phyloP scores from a whole-genome alignment of 2,113 vertebrate genomes.

The Phoenicopterus ruber region DNA sequence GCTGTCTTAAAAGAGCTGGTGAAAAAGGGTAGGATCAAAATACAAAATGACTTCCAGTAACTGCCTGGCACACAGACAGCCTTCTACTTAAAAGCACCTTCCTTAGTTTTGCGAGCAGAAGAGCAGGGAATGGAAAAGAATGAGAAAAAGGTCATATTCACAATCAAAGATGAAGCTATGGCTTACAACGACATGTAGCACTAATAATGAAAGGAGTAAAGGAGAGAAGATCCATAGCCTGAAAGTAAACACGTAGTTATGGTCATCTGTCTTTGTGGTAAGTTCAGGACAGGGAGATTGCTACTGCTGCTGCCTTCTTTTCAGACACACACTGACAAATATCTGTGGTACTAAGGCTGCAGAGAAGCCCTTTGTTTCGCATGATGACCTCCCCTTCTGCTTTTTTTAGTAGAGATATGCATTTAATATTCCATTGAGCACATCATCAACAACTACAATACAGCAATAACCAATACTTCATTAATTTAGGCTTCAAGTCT shows the following conservation, averaged over 20 bases:
- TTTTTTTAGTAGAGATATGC: neutral
- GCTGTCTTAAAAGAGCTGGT: neutral
- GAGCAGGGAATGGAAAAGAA: neutral
- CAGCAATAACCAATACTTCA: neutral
- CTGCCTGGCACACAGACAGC: neutral
- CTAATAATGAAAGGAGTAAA: neutral
- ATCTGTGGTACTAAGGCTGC: neutral
- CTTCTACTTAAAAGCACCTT: neutral
- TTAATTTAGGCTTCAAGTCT: neutral
- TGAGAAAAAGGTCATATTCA: neutral
- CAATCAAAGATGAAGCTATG: neutral
- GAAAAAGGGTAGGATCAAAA: neutral
- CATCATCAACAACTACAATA: neutral
- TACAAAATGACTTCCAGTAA: neutral
- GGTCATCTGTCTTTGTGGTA: neutral
- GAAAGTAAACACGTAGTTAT: neutral
- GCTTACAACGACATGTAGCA: neutral
- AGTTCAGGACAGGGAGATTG: neutral
- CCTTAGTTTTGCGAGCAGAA: neutral
- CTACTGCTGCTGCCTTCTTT: neutral
- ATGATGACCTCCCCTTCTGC: neutral
- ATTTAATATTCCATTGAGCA: neutral
- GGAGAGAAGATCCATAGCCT: neutral
- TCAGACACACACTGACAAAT: fast-evolving
- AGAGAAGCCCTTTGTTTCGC: neutral